These are phyloP conservation scores for Polypterus bichir DNA, from an alignment of 2,113 vertebrate species.

Conservation along the genomic window DNA sequence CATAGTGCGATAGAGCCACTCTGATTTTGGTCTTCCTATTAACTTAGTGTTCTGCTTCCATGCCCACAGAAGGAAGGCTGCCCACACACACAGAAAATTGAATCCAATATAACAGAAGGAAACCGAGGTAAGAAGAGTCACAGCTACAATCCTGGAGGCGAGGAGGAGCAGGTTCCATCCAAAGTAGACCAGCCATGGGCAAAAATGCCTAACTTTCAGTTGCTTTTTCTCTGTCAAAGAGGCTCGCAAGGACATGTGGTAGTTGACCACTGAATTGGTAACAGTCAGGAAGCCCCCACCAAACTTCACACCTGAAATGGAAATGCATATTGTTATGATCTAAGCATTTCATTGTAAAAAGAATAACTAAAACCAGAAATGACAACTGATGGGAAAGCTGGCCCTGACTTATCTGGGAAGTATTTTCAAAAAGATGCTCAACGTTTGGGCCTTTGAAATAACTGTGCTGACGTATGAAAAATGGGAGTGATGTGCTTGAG, in stretches of 20 bases:
- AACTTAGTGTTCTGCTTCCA: slow-evolving; percentile 48
- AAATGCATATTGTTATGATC: not conserved
- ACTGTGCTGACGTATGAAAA: too few species aligned
- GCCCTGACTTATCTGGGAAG: too few species aligned
- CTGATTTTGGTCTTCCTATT: slow-evolving; percentile 40
- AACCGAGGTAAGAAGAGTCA: slow-evolving; percentile 57
- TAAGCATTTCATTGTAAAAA: not conserved
- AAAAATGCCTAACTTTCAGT: slow-evolving; percentile 14
- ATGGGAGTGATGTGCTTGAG: too few species aligned
- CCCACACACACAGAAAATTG: slow-evolving; percentile 59
- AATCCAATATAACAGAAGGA: slow-evolving; percentile 41
- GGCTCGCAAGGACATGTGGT: slow-evolving; percentile 65
- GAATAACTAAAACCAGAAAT: too few species aligned
- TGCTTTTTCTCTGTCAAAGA: slow-evolving; percentile 46
- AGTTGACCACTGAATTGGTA: slow-evolving; percentile 33
- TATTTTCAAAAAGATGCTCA: too few species aligned
- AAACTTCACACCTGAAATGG: slow-evolving; percentile 34
- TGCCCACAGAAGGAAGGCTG: slow-evolving; percentile 49
- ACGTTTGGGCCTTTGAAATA: too few species aligned
- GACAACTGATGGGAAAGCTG: too few species aligned
- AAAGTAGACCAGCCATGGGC: slow-evolving; percentile 48
- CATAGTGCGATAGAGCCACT: slow-evolving; percentile 54
- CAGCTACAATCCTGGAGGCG: slow-evolving; percentile 42
- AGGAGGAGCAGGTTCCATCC: slow-evolving; percentile 70
- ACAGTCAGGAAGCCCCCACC: slow-evolving; percentile 7